These are phyloP conservation scores for Eupristina koningsbergeri DNA, from an alignment of 1,140 invertebrate genomes.

Conservation along the genomic window DNA sequence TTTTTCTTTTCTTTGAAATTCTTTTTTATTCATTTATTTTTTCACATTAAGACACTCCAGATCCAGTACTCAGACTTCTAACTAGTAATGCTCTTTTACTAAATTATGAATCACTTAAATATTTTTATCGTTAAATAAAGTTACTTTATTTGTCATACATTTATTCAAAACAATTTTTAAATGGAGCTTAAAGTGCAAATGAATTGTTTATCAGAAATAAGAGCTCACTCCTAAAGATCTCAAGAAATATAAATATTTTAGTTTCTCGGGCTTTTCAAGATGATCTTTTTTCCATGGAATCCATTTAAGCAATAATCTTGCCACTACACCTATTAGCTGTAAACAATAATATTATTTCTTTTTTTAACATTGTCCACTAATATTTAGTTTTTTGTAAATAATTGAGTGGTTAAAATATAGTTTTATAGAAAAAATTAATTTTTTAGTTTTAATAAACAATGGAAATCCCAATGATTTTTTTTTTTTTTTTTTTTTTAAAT, in stretches of 20 bases:
- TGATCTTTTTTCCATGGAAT: constrained; percentile 28
- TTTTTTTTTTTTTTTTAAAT: background rate
- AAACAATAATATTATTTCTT: background rate
- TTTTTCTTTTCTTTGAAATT: no score
- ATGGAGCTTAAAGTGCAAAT: no score
- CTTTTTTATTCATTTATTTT: no score
- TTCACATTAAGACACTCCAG: background rate
- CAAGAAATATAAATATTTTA: constrained; percentile 18
- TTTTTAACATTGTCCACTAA: background rate
- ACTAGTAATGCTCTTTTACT: background rate
- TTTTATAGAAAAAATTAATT: background rate
- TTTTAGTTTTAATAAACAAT: background rate
- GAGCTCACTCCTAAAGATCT: background rate
- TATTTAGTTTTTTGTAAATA: background rate
- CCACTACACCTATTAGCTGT: background rate
- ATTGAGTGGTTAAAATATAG: background rate
- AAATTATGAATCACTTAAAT: background rate
- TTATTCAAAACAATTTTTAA: no score
- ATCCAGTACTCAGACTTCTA: background rate
- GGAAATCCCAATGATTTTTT: background rate
- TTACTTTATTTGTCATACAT: background rate
- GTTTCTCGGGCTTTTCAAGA: constrained; percentile 42
- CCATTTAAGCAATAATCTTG: background rate
- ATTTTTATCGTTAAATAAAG: no score
- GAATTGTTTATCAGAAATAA: background rate